These are phyloP conservation scores for Dallia pectoralis DNA, from an alignment of 2,797 vertebrate genomes.

Conservation along the genomic window DNA sequence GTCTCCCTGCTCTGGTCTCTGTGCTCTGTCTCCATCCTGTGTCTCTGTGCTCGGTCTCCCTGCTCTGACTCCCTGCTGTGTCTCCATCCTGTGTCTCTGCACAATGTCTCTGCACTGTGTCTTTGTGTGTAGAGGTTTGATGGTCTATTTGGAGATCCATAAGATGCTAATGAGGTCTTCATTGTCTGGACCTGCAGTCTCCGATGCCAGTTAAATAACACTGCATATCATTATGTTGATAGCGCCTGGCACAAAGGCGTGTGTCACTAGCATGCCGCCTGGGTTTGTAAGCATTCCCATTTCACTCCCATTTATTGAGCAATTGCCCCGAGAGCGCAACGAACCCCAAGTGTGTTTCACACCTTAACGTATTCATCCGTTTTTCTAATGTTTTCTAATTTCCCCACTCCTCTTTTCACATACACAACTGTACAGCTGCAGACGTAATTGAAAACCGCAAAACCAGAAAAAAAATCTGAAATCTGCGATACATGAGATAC, in stretches of 20 bases:
- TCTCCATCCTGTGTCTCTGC: no score
- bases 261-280: background rate
- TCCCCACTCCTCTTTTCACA: background rate
- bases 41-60: no score
- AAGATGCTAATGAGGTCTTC: slow-evolving; percentile 48
- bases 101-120: slow-evolving; percentile 28
- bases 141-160: slow-evolving; percentile 49
- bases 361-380: background rate
- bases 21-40: no score
- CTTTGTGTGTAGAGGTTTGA: slow-evolving; percentile 31
- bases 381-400: background rate
- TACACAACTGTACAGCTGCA: background rate
- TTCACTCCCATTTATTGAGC: slow-evolving; percentile 1
- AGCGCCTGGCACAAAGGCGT: slow-evolving; percentile 17
- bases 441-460: background rate
- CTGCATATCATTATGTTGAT: slow-evolving; percentile 61
- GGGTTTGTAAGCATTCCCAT: background rate
- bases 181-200: slow-evolving; percentile 43
- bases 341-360: background rate
- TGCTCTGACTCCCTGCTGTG: no score
- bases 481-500: no score
- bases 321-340: background rate
- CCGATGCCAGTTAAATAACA: slow-evolving; percentile 53
- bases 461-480: no score
- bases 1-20: no score